phyloP scores from a whole-genome alignment of 2,888 invertebrate species.

The Lithosia quadra region DNA sequence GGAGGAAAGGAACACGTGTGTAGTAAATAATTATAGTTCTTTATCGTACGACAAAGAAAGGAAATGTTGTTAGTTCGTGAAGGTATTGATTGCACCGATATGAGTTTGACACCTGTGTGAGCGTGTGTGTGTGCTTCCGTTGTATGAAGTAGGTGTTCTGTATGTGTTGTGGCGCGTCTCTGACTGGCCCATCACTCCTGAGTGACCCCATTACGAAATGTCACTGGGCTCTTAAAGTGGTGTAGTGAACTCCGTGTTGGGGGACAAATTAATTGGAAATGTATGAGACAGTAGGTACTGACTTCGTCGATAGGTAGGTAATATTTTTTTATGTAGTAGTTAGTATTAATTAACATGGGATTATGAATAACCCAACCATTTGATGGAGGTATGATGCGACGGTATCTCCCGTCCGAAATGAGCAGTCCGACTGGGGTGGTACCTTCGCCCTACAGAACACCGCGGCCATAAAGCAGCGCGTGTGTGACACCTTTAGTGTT shows the following conservation, averaged over 20 bases:
- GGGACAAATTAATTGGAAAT: neutral
- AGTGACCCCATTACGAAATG: conserved; percentile 40
- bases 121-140: neutral
- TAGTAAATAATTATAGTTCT: neutral
- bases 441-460: too few relatives aligned
- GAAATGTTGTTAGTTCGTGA: neutral
- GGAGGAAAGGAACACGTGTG: neutral
- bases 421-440: too few relatives aligned
- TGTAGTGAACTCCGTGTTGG: conserved; percentile 11
- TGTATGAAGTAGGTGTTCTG: conserved; percentile 3
- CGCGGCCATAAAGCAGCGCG: too few relatives aligned
- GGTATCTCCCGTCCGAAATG: too few relatives aligned
- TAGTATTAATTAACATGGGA: neutral
- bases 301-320: neutral
- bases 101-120: neutral
- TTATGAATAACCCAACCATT: too few relatives aligned
- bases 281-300: neutral
- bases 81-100: neutral
- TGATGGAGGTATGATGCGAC: too few relatives aligned
- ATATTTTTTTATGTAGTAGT: neutral
- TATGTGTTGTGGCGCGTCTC: conserved; percentile 13
- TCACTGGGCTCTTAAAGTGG: conserved; percentile 28
- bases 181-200: conserved; percentile 39
- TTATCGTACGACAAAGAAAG: neutral
- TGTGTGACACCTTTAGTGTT: too few relatives aligned